These are phyloP conservation scores for Drosophila dunni DNA, from an alignment of 1,140 invertebrate species.

Conservation along the genomic window DNA sequence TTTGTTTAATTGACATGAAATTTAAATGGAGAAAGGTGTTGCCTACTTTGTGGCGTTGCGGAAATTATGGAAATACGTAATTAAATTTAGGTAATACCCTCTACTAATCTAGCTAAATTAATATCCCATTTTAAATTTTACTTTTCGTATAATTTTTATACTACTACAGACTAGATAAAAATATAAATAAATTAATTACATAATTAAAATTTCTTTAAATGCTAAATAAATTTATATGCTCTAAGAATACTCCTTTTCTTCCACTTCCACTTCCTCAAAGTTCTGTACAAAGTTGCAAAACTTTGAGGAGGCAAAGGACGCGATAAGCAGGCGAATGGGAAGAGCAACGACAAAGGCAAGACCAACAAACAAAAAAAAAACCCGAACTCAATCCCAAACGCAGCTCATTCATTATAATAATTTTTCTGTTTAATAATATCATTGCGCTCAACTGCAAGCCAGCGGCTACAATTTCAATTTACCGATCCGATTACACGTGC, in stretches of 20 bases:
- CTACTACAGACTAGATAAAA: no score
- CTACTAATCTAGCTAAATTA: no score
- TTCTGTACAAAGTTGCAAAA: neutral
- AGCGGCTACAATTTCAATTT: constrained; percentile 77
- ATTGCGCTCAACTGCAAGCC: constrained; percentile 78
- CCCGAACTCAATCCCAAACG: constrained; percentile 61
- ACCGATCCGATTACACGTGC: constrained; percentile 78
- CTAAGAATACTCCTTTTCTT: neutral
- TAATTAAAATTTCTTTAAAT: neutral
- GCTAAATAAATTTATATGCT: neutral
- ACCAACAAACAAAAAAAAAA: constrained; percentile 15
- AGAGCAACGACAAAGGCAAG: neutral
- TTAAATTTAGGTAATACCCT: no score
- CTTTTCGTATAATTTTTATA: no score
- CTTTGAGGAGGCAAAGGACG: neutral
- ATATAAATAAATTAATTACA: no score
- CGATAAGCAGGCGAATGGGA: neutral
- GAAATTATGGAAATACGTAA: no score
- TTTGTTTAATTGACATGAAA: constrained; percentile 21
- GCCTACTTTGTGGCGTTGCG: constrained; percentile 32
- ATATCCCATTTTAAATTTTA: neutral
- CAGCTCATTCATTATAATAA: constrained; percentile 76
- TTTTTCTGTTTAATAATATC: constrained; percentile 78
- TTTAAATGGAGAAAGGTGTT: constrained; percentile 2
- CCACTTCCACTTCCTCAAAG: neutral